Evolutionary conservation across 2,888 invertebrate genomes (phyloP), one percentile per base, ranked within the genome.

Genomic region (Dromius quadrimaculatus): DNA sequence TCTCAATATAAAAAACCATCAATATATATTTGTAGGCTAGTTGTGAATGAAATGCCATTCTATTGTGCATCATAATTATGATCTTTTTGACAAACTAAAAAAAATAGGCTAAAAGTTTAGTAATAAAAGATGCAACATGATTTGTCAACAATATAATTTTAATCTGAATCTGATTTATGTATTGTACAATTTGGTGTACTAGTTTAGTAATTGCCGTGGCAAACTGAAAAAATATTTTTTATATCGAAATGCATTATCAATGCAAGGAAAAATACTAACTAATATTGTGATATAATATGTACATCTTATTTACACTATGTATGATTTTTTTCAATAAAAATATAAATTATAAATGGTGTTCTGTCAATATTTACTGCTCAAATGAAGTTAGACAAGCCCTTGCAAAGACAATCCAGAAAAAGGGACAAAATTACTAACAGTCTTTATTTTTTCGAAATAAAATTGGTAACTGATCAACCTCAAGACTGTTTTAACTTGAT

Each of bases 91-190:
- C 28, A 38, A 61, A 38, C 36, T 22, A 61, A 61, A 38, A 61
- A 19, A 19, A 36, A 47, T 6, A 65, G 41, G 20, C 23, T 15
- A n/a, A 19, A 57, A 32, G 32, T 22, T 9, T 36, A 13, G 15
- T 6, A 47, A 19, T 36, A 20, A 59, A 59, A 36, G 17, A 59
- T 17, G 47, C 1, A 54, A 23, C 50, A 23, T 9, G 15, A 59
- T 43, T 59, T 68, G 68, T 68, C 68, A 68, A 68, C 68, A 68
- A 68, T 68, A 68, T 59, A 68, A 59, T 68, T 68, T 68, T 68
- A 68, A 68, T 68, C 36, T 68, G 66, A 43, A 57, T 66, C 65
- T 66, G 66, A 57, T 41, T 23, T 41, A 32, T 11, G 36, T 20
- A 65, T 54, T 65, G 65, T 65, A 68, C 68, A 68, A 41, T 43